Percentiles rank a stretch among this genome's conserved stretches.
Conservation (phyloP, 2,113 vertebrate species). For the Mungos mungo region DNA sequence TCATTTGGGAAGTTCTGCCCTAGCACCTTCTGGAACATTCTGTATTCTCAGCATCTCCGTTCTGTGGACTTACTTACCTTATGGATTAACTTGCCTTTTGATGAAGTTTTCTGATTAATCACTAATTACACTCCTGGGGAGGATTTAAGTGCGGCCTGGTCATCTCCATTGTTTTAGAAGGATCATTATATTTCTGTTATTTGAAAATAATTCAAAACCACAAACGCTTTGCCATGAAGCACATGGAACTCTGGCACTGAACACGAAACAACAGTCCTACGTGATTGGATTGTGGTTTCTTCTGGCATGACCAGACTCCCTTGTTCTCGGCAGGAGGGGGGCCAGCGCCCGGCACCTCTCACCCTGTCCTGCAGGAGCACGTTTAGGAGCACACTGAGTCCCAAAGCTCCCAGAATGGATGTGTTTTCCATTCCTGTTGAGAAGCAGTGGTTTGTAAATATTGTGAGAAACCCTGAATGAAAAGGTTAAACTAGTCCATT, state of each 20-base stretch:
- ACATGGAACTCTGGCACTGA: background rate
- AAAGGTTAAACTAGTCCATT: conserved; percentile 79
- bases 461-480: conserved; percentile 72
- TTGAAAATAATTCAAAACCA: conserved; percentile 45
- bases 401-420: background rate
- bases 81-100: conserved; percentile 52
- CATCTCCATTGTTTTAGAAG: conserved; percentile 34
- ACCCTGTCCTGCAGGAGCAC: background rate
- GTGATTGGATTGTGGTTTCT: background rate
- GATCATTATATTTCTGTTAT: conserved; percentile 42
- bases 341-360: too few species aligned
- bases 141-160: background rate
- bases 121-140: conserved; percentile 8
- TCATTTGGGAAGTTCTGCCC: background rate
- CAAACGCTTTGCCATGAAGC: background rate
- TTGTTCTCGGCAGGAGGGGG: background rate
- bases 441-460: conserved; percentile 68
- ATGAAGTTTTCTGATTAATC: conserved; percentile 48
- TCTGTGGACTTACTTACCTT: background rate
- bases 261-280: background rate
- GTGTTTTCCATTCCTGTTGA: conserved; percentile 20
- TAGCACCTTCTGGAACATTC: background rate
- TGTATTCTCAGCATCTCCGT: background rate
- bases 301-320: too few species aligned
- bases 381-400: background rate